Evolutionary conservation across 1,140 invertebrate species (phyloP).

Genomic region (Papilio polytes): DNA sequence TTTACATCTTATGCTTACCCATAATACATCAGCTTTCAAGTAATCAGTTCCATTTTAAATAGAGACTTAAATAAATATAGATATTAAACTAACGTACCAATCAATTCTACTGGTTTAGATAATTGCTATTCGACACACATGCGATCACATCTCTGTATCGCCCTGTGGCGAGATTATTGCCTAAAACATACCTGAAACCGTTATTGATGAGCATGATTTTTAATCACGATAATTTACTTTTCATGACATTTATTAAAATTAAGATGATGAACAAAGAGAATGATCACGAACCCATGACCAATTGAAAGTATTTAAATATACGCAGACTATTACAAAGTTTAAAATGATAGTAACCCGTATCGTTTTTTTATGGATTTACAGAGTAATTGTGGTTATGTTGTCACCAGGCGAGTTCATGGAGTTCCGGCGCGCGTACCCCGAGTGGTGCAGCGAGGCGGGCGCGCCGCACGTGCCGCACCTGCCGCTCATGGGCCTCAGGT

Average conservation of each 20-base stretch:
- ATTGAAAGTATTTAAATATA: background rate
- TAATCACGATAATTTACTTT: background rate
- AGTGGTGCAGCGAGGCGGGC: conserved; percentile 90
- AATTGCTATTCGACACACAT: background rate
- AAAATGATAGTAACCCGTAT: background rate
- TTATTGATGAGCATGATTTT: background rate
- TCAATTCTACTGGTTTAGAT: background rate
- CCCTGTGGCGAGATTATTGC: background rate
- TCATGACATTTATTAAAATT: background rate
- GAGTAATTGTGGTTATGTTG: conserved; percentile 62
- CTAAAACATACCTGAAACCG: background rate
- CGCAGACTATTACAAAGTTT: background rate
- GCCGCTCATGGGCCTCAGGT: conserved; percentile 86
- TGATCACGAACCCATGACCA: background rate
- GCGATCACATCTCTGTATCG: background rate
- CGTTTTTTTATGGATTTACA: conserved; percentile 20
- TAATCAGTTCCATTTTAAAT: background rate
- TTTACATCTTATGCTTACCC: background rate
- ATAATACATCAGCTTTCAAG: background rate
- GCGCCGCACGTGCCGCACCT: conserved; percentile 80
- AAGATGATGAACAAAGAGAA: background rate
- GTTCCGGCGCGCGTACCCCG: conserved; percentile 93
- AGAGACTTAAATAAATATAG: background rate
- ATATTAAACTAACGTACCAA: background rate
- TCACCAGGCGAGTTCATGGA: conserved; percentile 92